Evolutionary conservation across 2,797 vertebrate genomes (phyloP).

Genomic region (Mormyrus hasselquistii): DNA sequence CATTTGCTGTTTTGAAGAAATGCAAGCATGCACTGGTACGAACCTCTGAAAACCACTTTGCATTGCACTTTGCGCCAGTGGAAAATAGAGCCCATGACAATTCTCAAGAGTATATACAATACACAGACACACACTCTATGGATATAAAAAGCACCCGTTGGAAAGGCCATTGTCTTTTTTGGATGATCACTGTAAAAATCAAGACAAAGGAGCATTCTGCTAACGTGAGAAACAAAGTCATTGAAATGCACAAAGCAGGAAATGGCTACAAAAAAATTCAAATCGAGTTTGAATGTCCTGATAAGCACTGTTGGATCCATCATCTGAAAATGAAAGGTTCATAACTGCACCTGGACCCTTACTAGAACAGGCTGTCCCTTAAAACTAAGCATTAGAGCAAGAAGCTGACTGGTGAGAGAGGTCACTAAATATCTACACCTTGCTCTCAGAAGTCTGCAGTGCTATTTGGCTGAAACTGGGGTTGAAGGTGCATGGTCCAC

Average conservation of each 20-base stretch:
- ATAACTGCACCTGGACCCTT: neutral
- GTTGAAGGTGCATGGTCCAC: neutral
- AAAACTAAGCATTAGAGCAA: neutral
- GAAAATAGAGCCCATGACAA: too few relatives aligned
- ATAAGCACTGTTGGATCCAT: neutral
- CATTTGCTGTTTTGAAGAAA: neutral
- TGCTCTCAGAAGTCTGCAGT: neutral
- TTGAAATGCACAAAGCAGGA: neutral
- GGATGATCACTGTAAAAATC: neutral
- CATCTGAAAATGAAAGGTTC: neutral
- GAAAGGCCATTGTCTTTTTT: neutral
- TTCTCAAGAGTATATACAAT: too few relatives aligned
- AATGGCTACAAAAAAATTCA: neutral
- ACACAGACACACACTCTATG: neutral
- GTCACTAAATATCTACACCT: neutral
- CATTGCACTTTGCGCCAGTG: too few relatives aligned
- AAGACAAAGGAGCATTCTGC: neutral
- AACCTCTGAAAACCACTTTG: too few relatives aligned
- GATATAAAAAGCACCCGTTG: neutral
- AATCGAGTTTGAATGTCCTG: neutral
- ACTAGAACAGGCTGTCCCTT: neutral
- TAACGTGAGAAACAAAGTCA: neutral
- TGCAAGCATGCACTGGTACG: too few relatives aligned
- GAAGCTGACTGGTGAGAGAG: neutral
- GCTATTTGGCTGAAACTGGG: neutral